These are phyloP conservation scores for Nemurella pictetii DNA, from an alignment of 2,888 invertebrate genomes.

Conservation along the genomic window DNA sequence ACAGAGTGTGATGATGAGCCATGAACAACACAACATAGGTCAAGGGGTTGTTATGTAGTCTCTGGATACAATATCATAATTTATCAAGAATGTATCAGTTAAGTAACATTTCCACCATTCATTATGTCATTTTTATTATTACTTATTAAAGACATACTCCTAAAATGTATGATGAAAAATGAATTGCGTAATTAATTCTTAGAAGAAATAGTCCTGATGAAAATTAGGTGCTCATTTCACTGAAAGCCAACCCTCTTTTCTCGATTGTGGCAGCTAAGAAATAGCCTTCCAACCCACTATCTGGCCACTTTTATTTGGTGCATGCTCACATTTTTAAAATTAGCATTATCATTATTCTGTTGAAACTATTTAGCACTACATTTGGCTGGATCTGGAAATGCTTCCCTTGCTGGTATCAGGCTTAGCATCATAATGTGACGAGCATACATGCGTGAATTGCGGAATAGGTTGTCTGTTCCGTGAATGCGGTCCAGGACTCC, in stretches of 20 bases:
- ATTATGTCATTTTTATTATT: background rate
- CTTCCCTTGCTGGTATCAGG: constrained; percentile 66
- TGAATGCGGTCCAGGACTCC: constrained; percentile 81
- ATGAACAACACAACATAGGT: too few relatives aligned
- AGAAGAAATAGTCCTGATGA: background rate
- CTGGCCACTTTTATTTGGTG: background rate
- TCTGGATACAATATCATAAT: too few relatives aligned
- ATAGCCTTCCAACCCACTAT: too few relatives aligned
- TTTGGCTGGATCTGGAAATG: constrained; percentile 64
- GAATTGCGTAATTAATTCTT: background rate
- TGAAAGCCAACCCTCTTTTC: too few relatives aligned
- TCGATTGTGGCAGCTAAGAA: too few relatives aligned
- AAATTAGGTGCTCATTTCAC: too few relatives aligned
- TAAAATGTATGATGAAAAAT: background rate
- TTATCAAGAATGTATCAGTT: too few relatives aligned
- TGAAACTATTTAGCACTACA: constrained; percentile 44
- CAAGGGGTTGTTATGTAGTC: too few relatives aligned
- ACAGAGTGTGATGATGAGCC: too few relatives aligned
- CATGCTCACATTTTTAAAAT: background rate
- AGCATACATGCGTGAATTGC: constrained; percentile 68
- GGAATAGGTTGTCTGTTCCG: constrained; percentile 78
- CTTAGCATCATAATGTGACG: constrained; percentile 74
- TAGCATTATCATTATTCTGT: background rate
- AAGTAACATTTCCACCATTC: too few relatives aligned
- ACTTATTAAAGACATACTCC: background rate